Evolutionary conservation across 2,797 vertebrate species (phyloP).

Genomic region (Nannoperca australis): DNA sequence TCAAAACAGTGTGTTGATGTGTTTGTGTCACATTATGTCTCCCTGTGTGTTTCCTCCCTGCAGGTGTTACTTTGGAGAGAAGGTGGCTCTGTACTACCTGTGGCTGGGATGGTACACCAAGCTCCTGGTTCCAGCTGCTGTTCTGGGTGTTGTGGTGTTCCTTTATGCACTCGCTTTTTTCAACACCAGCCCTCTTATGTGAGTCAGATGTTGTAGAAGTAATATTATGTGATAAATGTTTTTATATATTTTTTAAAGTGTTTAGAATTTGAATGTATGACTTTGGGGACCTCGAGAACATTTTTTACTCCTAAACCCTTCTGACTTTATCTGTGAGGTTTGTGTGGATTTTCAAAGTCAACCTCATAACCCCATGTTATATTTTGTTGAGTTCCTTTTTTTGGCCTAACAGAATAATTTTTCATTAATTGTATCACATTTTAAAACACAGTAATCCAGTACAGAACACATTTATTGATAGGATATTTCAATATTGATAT

Average conservation of each 20-base stretch:
- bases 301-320: not conserved
- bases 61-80: slow-evolving; percentile 94
- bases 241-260: not conserved
- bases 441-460: too few species aligned
- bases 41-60: not conserved
- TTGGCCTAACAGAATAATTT: too few species aligned
- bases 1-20: not conserved
- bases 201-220: slow-evolving; percentile 59
- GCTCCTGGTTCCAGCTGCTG: slow-evolving; percentile 86
- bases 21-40: not conserved
- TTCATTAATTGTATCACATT: too few species aligned
- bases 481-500: too few species aligned
- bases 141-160: slow-evolving; percentile 84
- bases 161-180: slow-evolving; percentile 88
- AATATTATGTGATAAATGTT: not conserved
- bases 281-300: not conserved
- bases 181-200: slow-evolving; percentile 91
- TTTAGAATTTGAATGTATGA: not conserved
- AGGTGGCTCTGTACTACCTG: slow-evolving; percentile 93
- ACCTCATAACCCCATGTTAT: not conserved
- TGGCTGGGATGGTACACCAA: slow-evolving; percentile 96
- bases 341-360: not conserved
- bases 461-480: too few species aligned
- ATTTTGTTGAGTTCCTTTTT: too few species aligned
- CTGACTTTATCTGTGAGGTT: not conserved